Base-by-base conservation (phyloP, 2,888 invertebrate genomes). In the Timema podura region DNA sequence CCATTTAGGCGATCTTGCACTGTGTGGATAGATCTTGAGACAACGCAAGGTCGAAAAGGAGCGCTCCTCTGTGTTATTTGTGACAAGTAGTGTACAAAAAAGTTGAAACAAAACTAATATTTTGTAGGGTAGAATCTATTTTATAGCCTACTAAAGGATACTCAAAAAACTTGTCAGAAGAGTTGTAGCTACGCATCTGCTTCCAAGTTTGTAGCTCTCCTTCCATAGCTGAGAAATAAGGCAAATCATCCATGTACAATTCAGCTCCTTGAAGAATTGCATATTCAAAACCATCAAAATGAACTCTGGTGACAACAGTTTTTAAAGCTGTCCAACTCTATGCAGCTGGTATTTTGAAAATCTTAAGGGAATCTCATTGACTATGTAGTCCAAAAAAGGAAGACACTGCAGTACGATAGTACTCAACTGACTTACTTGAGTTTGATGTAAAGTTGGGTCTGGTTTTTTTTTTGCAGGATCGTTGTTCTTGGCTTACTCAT, bases 401-500 rank as follows among this genome's bases (percentile, higher is more conserved):
- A 61, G 16, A 1, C 45, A 61, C 61, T 6, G 61, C 44, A 30
- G 30, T 61, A 6, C 16, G 61, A 61, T 61, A 61, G 61, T 61
- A 61, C 13, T 61, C 61, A 30, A 30, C 30, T 30, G 30, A 30
- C 45, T 61, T 30, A 61, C 13, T 13, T 61, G 2, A 11, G 5
- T 61, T 3, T 45, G n/a, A 61, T 44, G 30, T 16, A 13, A 44
- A 61, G 44, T 61, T 61, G 8, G 30, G 7, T 61, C 6, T 30
- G 30, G 11, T 61, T 61, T 61, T 61, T 49, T 49, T 9, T 51
- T 13, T 61, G 44, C 61, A 16, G 2, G 61, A 8, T 61, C 5
- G 61, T 61, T 61, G 7, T 61, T 8, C 44, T 61, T 61, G 44
- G 61, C 61, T 61, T 61, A 44, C 13, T 61, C 30, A 61, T 61